Evolutionary conservation across 1,140 invertebrate genomes (phyloP), one percentile per base, ranked within the genome.

Genomic region (Drosophila tsacasi): DNA sequence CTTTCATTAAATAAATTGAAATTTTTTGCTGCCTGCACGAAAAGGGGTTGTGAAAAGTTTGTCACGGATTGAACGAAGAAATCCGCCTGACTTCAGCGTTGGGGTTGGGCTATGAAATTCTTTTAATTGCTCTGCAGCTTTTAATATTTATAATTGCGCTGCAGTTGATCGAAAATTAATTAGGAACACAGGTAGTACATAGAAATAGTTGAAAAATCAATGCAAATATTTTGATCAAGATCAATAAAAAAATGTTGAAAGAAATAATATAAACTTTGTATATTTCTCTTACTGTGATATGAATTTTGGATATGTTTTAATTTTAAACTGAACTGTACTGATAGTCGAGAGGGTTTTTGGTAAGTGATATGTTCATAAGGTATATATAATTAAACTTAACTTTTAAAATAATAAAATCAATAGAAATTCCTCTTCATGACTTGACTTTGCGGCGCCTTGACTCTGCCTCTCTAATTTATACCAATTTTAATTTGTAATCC

Each of bases 1-100:
- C 52, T 42, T 80, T 83, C 77, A 84, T 84, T 84, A 77, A 78
- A 81, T 74, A 74, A 84, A 84, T 81, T 84, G 77, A 32, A 83
- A 62, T 66, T 81, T 80, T 62, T 47, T 61, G 46, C 19, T 58
- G 35, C 52, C 23, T 10, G 27, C 47, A 50, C n/a, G 42, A 37
- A 58, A 50, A 50, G 23, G 52, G 66, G 44, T 42, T 46, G 32
- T 23, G 44, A 66, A 32, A 50, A 66, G 19, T 50, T 68, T 50
- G 35, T 50, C 52, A 37, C 25, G 40, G 19, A 58, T 42, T 39
- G 25, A 69, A 44, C 21, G 27, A 58, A 30, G 19, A 57, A 68
- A 58, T 50, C 35, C 65, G n/a, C 21, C 39, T 71, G 63, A 46
- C 39, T 66, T 47, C 15, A 23, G 30, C 55, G 63, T 39, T 58